phyloP scores from a whole-genome alignment of 2,888 invertebrate species.

The Oxytorus armatus region DNA sequence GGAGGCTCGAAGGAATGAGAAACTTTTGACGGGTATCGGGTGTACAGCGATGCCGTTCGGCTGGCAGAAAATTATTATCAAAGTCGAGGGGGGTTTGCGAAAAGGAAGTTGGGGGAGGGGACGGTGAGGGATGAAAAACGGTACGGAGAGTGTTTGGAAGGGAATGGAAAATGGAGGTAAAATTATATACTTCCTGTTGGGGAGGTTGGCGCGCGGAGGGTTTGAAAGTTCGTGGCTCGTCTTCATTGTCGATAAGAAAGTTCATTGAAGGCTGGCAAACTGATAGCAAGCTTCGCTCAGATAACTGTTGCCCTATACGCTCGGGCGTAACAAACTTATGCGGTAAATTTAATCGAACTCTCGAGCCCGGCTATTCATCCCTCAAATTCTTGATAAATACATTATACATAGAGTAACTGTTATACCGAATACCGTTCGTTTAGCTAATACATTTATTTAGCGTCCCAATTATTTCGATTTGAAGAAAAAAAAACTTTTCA shows the following conservation, averaged over 20 bases:
- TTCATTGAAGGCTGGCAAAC: slow-evolving; percentile 48
- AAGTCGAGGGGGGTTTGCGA: slow-evolving; percentile 33
- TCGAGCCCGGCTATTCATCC: slow-evolving; percentile 15
- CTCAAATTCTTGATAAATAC: background rate
- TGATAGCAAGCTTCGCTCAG: slow-evolving; percentile 42
- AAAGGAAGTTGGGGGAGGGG: background rate
- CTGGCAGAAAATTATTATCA: slow-evolving; percentile 58
- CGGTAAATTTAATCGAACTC: slow-evolving; percentile 49
- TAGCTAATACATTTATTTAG: too few species aligned
- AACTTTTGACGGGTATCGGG: slow-evolving; percentile 59
- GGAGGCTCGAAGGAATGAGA: slow-evolving; percentile 49
- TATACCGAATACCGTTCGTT: too few species aligned
- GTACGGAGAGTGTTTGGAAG: slow-evolving; percentile 10
- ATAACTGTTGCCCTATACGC: slow-evolving; percentile 41
- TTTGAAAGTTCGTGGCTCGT: slow-evolving; percentile 49
- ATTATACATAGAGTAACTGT: too few species aligned
- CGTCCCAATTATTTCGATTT: too few species aligned
- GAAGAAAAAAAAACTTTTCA: too few species aligned
- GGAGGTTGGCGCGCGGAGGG: background rate
- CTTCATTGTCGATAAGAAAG: slow-evolving; percentile 60
- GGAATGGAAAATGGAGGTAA: slow-evolving; percentile 36
- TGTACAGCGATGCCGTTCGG: slow-evolving; percentile 48
- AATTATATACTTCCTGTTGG: slow-evolving; percentile 56
- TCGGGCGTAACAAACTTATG: slow-evolving; percentile 27
- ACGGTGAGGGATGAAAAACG: background rate